Evolutionary conservation across 2,113 vertebrate genomes (phyloP).

Genomic region (Protomyctophum bolini): DNA sequence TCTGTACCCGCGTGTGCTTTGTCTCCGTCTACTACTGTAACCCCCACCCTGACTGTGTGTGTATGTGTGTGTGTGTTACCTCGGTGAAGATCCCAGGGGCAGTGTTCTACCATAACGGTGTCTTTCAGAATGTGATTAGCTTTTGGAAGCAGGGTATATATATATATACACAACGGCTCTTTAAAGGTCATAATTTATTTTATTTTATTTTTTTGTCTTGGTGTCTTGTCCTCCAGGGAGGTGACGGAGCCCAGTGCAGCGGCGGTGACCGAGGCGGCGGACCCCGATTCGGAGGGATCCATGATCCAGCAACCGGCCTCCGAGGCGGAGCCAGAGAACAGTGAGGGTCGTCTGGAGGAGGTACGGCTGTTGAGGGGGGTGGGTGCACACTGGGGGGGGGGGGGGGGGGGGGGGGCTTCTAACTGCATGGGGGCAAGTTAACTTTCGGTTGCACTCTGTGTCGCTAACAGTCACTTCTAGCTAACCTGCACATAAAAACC

Average conservation of each 20-base stretch:
- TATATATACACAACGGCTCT: no score
- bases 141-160: no score
- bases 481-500: conserved; percentile 51
- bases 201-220: conserved; percentile 7
- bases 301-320: conserved; percentile 68
- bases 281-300: conserved; percentile 69
- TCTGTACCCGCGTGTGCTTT: neutral
- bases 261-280: conserved; percentile 73
- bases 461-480: conserved; percentile 50
- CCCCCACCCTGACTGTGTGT: neutral
- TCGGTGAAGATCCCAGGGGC: neutral
- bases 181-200: neutral
- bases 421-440: neutral
- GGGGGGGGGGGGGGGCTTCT: conserved; percentile 26
- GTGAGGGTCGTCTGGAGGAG: conserved; percentile 75
- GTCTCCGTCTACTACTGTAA: neutral
- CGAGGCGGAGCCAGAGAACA: conserved; percentile 68
- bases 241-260: conserved; percentile 77
- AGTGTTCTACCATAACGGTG: neutral
- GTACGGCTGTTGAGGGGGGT: conserved; percentile 71
- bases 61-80: no score
- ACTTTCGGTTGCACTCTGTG: neutral
- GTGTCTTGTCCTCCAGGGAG: conserved; percentile 70
- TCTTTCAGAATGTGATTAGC: neutral
- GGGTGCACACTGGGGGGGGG: no score